These are phyloP conservation scores for Rhagologus leucostigma DNA, from an alignment of 2,113 vertebrate genomes.

Conservation along the genomic window DNA sequence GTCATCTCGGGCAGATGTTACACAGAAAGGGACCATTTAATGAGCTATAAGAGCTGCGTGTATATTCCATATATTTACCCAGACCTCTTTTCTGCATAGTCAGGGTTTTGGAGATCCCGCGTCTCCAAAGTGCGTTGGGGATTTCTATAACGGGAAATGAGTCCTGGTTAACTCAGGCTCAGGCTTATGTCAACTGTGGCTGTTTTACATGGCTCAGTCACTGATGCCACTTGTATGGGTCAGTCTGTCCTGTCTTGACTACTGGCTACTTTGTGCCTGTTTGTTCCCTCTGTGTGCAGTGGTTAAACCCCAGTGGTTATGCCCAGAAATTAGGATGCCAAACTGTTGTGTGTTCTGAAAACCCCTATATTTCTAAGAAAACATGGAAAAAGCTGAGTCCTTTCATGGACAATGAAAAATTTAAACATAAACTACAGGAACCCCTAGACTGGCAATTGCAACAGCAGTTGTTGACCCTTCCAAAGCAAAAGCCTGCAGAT, in stretches of 20 bases:
- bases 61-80: background rate
- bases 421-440: background rate
- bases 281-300: background rate
- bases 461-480: background rate
- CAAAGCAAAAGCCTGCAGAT: background rate
- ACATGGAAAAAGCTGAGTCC: background rate
- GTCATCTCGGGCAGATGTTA: background rate
- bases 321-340: background rate
- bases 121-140: background rate
- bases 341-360: background rate
- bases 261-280: fast-evolving
- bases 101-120: background rate
- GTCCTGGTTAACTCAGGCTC: background rate
- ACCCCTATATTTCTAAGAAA: background rate
- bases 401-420: background rate
- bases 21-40: background rate
- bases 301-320: background rate
- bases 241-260: background rate
- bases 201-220: background rate
- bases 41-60: background rate
- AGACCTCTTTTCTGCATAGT: background rate
- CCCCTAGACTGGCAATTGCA: background rate
- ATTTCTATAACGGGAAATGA: background rate
- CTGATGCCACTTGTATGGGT: fast-evolving
- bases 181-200: background rate